Percentiles rank a stretch among this genome's conserved stretches.
Conservation (phyloP, 2,113 vertebrate species). For the Phylloscopus trochiloides region DNA sequence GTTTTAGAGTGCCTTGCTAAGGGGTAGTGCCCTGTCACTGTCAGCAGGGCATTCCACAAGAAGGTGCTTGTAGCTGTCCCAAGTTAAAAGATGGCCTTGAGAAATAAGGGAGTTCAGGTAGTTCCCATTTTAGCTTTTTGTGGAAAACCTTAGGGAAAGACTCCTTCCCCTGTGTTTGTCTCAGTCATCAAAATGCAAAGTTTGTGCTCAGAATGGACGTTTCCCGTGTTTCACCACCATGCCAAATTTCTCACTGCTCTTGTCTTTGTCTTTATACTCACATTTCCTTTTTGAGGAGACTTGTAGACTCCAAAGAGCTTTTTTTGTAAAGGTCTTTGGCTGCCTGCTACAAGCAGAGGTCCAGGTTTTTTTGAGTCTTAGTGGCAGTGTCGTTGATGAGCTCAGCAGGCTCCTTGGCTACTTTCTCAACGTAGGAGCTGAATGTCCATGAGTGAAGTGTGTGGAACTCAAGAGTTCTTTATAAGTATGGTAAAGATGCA, state of each 20-base stretch:
- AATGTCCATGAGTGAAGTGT: neutral
- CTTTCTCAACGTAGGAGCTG: neutral
- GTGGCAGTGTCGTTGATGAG: neutral
- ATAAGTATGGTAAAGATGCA: neutral
- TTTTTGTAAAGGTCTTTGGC: neutral
- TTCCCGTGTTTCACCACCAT: neutral
- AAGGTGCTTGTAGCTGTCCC: neutral
- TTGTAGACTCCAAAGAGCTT: slow-evolving; percentile 13
- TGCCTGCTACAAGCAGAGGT: neutral
- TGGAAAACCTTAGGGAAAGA: neutral
- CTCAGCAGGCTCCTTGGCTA: neutral
- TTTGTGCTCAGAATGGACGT: neutral
- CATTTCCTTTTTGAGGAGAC: slow-evolving; percentile 8
- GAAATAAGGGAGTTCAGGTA: neutral
- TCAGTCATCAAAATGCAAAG: neutral
- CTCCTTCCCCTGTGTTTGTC: slow-evolving; percentile 2
- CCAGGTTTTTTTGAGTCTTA: neutral
- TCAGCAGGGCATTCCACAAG: neutral
- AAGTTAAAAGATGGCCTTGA: neutral
- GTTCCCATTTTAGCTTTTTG: neutral
- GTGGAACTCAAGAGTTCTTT: neutral
- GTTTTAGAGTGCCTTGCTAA: neutral
- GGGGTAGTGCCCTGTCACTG: neutral
- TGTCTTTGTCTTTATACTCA: slow-evolving; percentile 29
- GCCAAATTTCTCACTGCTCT: neutral